Base-by-base conservation (phyloP, 1,140 invertebrate genomes). In the Dendrolimus kikuchii region DNA sequence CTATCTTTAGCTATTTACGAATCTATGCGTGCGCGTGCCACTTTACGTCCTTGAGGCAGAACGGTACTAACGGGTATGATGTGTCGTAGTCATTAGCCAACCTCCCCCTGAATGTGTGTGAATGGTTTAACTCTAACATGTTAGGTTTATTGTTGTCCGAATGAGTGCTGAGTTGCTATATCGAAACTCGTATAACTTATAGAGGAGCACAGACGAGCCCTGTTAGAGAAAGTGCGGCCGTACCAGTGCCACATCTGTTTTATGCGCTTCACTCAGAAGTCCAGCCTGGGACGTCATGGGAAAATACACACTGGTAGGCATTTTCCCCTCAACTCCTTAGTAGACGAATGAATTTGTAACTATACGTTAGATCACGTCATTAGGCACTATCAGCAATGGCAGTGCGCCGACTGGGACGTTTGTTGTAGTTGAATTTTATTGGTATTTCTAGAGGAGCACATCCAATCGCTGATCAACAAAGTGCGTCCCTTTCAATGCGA, bases 401-500 rank as follows among this genome's bases (percentile, higher is more conserved):
- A 60, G 63, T 63, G 68, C 60, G 57, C 59, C 61, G 67, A 62
- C 56, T 55, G 52, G 70, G 70, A 59, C 61, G 58, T 61, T 76
- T 80, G 63, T 69, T 86, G 80, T 86, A 86, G 79, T 73, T 84
- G 66, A 68, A 71, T 79, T 82, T 82, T 81, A 64, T 86, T 86
- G 80, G 72, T 83, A 78, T 86, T 88, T 88, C 80, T 88, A 88
- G 87, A 88, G 79, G 86, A 88, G 81, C 87, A 88, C 83, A 87
- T 88, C 83, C 87, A 87, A 85, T 87, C 86, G 87, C 87, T 88
- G 86, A 89, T 90, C 72, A 90, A 90, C 80, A 90, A 90, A 86
- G 87, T 88, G 79, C 87, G 91, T 60, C 94, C 94, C 38, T 95
- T 93, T 86, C 90, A 92, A 86, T 96, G 95, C 85, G 91, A 92